These are phyloP conservation scores for Heteromormyrus szaboi DNA, from an alignment of 2,797 vertebrate species.

Conservation along the genomic window DNA sequence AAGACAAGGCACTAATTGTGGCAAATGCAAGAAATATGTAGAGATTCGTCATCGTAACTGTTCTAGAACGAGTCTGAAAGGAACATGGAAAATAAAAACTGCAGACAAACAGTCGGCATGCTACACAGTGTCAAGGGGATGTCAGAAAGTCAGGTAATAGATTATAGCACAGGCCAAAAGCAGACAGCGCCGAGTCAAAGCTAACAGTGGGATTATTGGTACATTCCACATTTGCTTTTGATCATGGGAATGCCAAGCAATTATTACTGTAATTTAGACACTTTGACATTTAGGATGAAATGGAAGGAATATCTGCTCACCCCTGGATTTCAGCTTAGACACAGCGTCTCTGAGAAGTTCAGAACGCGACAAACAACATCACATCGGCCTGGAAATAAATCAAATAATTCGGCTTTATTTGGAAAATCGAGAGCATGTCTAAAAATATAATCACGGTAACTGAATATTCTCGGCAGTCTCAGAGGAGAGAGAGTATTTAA, in stretches of 20 bases:
- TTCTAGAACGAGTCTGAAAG: slow-evolving; percentile 21
- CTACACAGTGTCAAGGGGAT: neutral
- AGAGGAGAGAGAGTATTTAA: slow-evolving; percentile 18
- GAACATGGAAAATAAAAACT: slow-evolving; percentile 27
- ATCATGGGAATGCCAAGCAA: slow-evolving; percentile 24
- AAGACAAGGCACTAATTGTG: slow-evolving; percentile 33
- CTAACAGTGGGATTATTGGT: slow-evolving; percentile 23
- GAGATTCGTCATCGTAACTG: neutral
- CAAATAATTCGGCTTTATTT: slow-evolving; percentile 18
- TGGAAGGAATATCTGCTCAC: neutral
- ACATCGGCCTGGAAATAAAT: slow-evolving; percentile 11
- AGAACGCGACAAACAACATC: slow-evolving; percentile 8
- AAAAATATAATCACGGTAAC: slow-evolving; percentile 19
- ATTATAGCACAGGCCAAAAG: neutral
- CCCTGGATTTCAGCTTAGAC: neutral
- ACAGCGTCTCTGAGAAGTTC: neutral
- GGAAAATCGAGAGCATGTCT: slow-evolving; percentile 20
- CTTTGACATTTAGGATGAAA: slow-evolving; percentile 34
- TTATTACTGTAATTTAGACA: slow-evolving; percentile 39
- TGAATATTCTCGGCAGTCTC: slow-evolving; percentile 1
- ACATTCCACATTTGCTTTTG: slow-evolving; percentile 38
- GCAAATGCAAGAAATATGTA: slow-evolving; percentile 30
- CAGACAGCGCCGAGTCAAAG: slow-evolving; percentile 15
- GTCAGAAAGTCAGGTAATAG: slow-evolving; percentile 9
- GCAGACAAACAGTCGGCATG: slow-evolving; percentile 26